Evolutionary conservation across 2,113 vertebrate genomes (phyloP), one percentile per base, ranked within the genome.

Genomic region (Stegostoma tigrinum): DNA sequence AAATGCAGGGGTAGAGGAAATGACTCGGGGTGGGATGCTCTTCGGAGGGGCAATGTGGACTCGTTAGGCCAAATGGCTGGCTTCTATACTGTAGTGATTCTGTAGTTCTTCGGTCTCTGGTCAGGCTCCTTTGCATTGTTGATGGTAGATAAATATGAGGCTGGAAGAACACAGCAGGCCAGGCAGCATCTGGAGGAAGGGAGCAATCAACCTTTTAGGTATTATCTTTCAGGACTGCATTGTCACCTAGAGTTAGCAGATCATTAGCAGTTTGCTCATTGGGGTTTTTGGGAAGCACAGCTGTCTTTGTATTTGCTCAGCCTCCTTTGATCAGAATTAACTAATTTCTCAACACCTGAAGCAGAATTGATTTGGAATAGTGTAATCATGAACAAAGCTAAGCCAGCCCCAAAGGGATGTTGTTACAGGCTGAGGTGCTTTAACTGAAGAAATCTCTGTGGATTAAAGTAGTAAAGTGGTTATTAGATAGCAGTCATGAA

Each of bases 321-420:
- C 64, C 64, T 93, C 93, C 93, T 42, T 95, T 70, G 66, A 42
- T 72, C 24, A 66, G 21, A 68, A 95, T 95, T 72, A 72, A 72
- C 38, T n/a, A 68, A 38, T 72, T 93, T 93, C 61, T 93, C 34
- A 67, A 67, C 23, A n/a, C 61, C 89, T 66, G 61, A 66, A 93
- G 55, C 38, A 45, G 67, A 95, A 72, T 48, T 95, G 93, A 95
- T 95, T 72, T 30, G 67, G 66, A 95, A 45, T 48, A 30, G 66
- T 70, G 66, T 72, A 95, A 72, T 95, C 89, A 93, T 38, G 89
- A 93, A 93, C 89, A 93, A 93, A 93, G 89, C 61, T 19, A 66
- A 38, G 19, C 61, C 38, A 34, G 61, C 61, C 89, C 89, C 89
- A 93, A 23, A 72, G 93, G 66, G 67, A 68, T 30, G 67, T 12